Base-by-base conservation (phyloP, 2,888 invertebrate genomes). In the Seira musarum region DNA sequence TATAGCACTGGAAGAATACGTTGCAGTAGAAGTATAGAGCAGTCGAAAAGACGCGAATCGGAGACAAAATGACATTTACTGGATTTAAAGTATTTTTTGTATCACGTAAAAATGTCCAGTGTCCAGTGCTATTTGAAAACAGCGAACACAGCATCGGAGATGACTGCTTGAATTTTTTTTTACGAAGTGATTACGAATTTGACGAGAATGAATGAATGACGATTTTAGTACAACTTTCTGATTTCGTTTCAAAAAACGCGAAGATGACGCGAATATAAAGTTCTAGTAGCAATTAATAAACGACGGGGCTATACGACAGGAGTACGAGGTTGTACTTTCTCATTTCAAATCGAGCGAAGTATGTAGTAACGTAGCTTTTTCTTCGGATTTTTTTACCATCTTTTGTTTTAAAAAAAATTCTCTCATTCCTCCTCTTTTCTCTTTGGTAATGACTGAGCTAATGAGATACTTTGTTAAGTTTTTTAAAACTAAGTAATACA, bases 371-470 rank as follows among this genome's bases (percentile, higher is more conserved):
- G 81, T 81, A 81, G 81, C 81, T 70, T 77, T 53, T 72, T 81
- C 73, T 77, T 21, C 21, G 10, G 81, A 81, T 81, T 78, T 75
- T 15, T 19, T 70, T 76, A 60, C 8, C n/a, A 60, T 60, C 71
- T 70, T 64, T 65, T 65, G 71, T 64, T 24, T 15, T 71, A 76
- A 76, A 81, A 68, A 75, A 61, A 53, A 69, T 63, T 80, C 80
- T 76, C 81, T 73, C 73, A 60, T 66, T 60, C 22, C 60, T 60
- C 60, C 60, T 60, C 60, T 60, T 60, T 69, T 74, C 76, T 81
- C 81, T 81, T 81, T 81, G 81, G 81, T 81, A 78, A 77, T 81
- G 81, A 81, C 81, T 81, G 77, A 81, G 81, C 81, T 81, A 81
- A 81, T 81, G 81, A 81, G 81, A 81, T 81, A 81, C 81, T 81